Percentiles rank a stretch among this genome's conserved stretches.
These are phyloP conservation scores for Labeo catla DNA, from an alignment of 2,113 vertebrate species.

Conservation along the genomic window DNA sequence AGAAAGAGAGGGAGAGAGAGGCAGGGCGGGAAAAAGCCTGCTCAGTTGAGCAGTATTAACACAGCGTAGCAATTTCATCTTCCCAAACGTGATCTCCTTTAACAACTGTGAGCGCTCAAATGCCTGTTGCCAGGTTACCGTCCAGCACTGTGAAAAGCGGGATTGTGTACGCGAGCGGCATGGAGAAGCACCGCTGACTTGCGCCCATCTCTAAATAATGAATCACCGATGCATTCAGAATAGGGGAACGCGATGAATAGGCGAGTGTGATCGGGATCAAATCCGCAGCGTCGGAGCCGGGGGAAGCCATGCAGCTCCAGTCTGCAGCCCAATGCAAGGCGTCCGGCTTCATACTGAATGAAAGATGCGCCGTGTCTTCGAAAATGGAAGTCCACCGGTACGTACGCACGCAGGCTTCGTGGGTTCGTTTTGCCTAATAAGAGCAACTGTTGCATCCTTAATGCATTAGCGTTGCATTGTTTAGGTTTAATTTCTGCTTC, in stretches of 20 bases:
- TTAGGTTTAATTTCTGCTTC: background rate
- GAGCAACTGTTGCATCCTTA: slow-evolving; percentile 49
- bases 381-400: slow-evolving; percentile 69
- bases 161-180: slow-evolving; percentile 48
- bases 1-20: background rate
- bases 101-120: slow-evolving; percentile 55
- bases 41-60: slow-evolving; percentile 47
- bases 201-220: slow-evolving; percentile 61
- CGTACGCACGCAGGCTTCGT: slow-evolving; percentile 46
- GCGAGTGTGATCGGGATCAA: slow-evolving; percentile 51
- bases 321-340: slow-evolving; percentile 59
- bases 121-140: slow-evolving; percentile 69
- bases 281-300: slow-evolving; percentile 17
- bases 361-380: slow-evolving; percentile 57
- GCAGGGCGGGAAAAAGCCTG: slow-evolving; percentile 27
- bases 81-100: slow-evolving; percentile 50
- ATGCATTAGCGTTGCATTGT: background rate
- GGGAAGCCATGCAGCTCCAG: slow-evolving; percentile 63
- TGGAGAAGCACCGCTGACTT: slow-evolving; percentile 59
- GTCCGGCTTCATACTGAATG: slow-evolving; percentile 59
- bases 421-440: background rate
- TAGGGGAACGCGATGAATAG: slow-evolving; percentile 53
- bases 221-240: slow-evolving; percentile 53
- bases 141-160: slow-evolving; percentile 54
- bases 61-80: slow-evolving; percentile 55